These are phyloP conservation scores for Turdus rufiventris DNA, from an alignment of 2,113 vertebrate species.

Conservation along the genomic window DNA sequence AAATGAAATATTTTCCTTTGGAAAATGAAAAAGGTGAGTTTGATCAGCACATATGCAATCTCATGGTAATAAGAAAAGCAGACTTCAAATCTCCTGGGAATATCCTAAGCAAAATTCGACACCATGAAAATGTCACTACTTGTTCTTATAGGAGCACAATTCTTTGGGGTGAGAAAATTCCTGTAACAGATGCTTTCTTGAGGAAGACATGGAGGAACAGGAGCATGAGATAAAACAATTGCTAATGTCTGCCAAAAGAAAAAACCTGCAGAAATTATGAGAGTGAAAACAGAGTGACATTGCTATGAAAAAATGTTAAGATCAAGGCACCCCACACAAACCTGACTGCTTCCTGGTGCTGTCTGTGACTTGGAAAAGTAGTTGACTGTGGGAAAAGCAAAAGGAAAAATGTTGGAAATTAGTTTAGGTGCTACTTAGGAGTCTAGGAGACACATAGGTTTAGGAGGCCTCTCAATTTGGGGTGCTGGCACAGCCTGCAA, in stretches of 20 bases:
- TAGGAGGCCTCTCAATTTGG: not conserved
- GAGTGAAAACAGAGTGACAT: not conserved
- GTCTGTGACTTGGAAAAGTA: not conserved
- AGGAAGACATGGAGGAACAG: not conserved
- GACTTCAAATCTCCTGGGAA: not conserved
- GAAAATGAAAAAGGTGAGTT: not conserved
- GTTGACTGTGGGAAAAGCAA: not conserved
- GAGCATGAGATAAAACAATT: not conserved
- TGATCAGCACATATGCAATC: not conserved
- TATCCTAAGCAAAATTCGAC: not conserved
- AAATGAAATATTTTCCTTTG: not conserved
- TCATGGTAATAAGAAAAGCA: not conserved
- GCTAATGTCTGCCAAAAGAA: not conserved
- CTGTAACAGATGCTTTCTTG: not conserved
- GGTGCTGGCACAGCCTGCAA: not conserved
- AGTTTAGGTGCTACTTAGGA: not conserved
- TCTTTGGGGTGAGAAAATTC: not conserved
- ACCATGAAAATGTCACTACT: not conserved
- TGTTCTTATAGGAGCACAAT: not conserved
- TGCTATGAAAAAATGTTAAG: not conserved
- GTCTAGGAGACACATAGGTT: not conserved
- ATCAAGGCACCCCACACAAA: not conserved
- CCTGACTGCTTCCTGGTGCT: not conserved
- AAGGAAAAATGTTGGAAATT: not conserved
- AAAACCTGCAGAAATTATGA: not conserved